Conservation (phyloP, 2,888 invertebrate species). For the Brachynemurus nebulosus region DNA sequence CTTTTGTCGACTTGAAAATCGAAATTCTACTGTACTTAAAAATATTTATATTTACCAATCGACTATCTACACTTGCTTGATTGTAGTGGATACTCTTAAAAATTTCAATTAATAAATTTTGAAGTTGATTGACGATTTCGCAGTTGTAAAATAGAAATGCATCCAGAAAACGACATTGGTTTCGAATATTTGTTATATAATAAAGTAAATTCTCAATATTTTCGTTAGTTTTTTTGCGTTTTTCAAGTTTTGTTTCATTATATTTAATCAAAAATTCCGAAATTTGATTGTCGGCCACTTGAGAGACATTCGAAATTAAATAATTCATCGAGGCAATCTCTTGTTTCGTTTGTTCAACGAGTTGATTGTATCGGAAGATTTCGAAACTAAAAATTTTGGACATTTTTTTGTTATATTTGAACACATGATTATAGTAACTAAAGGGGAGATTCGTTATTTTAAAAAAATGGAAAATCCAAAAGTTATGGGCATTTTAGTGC, state of each 20-base stretch:
- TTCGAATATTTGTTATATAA: neutral
- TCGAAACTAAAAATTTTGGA: neutral
- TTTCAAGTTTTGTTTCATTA: neutral
- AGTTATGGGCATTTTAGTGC: too few species aligned
- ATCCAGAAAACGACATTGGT: neutral
- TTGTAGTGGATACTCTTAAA: neutral
- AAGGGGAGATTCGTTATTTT: too few species aligned
- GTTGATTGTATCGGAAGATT: neutral
- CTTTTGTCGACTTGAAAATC: too few species aligned
- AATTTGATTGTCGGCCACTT: neutral
- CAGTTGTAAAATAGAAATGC: neutral
- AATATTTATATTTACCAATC: too few species aligned
- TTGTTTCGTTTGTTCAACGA: neutral
- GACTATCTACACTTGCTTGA: neutral
- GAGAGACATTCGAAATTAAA: neutral
- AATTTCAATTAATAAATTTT: neutral
- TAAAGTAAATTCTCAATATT: neutral
- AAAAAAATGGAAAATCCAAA: too few species aligned
- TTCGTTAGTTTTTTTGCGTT: neutral
- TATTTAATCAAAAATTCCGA: neutral
- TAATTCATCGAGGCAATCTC: neutral
- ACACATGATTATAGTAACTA: neutral
- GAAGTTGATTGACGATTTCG: neutral
- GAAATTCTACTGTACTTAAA: too few species aligned
- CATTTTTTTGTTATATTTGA: neutral